Percentiles rank a stretch among this genome's conserved stretches.
phyloP scores from a whole-genome alignment of 2,113 vertebrate genomes.

The Ammodytes dubius region DNA sequence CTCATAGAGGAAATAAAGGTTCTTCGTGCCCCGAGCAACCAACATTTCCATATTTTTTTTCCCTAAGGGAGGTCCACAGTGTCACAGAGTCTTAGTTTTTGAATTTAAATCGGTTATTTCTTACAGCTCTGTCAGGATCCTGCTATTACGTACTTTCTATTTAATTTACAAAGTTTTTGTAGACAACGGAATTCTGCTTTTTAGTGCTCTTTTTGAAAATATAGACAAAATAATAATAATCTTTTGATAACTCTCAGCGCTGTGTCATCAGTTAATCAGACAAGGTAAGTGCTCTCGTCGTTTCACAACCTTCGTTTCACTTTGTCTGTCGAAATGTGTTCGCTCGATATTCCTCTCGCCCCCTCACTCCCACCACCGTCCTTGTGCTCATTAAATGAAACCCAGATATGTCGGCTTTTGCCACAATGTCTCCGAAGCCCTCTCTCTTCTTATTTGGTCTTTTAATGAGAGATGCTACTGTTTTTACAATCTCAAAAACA shows the following conservation, averaged over 20 bases:
- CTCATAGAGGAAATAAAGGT: not conserved
- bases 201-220: not conserved
- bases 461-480: conserved; percentile 1
- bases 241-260: not conserved
- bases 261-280: not conserved
- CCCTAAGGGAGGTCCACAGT: no score
- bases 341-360: not conserved
- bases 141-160: not conserved
- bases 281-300: not conserved
- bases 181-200: not conserved
- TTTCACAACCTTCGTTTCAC: conserved; percentile 13
- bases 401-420: conserved; percentile 24
- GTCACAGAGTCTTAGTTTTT: not conserved
- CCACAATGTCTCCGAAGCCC: not conserved
- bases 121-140: not conserved
- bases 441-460: not conserved
- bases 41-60: no score
- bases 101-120: not conserved
- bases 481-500: conserved; percentile 17
- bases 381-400: conserved; percentile 49
- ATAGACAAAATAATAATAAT: no score
- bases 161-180: not conserved
- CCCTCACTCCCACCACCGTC: not conserved
- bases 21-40: not conserved
- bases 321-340: not conserved